Percentiles rank a stretch among this genome's conserved stretches.
Evolutionary conservation across 2,113 vertebrate species (phyloP).

Genomic region (Rhabdornis inornatus): DNA sequence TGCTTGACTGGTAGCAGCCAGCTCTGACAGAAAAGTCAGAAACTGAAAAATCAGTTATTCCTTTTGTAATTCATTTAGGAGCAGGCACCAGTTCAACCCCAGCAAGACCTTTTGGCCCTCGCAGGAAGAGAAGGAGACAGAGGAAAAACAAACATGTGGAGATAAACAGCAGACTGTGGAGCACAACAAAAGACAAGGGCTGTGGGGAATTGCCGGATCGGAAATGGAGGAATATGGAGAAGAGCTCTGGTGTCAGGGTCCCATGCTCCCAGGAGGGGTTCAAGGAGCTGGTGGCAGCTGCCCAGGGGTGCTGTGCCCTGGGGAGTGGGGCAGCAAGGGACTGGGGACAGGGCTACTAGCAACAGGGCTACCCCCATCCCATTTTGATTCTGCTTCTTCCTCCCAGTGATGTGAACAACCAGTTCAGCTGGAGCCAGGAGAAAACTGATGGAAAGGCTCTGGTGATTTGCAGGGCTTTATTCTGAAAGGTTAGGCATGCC

Average conservation of each 20-base stretch:
- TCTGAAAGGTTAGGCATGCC: background rate
- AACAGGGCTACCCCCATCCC: background rate
- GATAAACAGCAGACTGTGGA: background rate
- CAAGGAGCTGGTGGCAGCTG: background rate
- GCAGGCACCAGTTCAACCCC: background rate
- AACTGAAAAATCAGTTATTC: background rate
- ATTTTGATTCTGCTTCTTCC: background rate
- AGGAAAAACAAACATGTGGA: background rate
- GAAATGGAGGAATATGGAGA: background rate
- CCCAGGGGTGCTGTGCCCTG: fast-evolving
- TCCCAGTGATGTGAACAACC: background rate
- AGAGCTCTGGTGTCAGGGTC: fast-evolving
- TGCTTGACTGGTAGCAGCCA: background rate
- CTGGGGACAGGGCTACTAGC: background rate
- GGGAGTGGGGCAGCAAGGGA: background rate
- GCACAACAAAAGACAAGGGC: background rate
- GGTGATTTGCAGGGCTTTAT: background rate
- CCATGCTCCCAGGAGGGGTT: fast-evolving
- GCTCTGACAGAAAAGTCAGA: background rate
- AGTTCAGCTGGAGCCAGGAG: background rate
- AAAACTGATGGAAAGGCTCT: background rate
- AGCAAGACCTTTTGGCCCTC: constrained; percentile 18
- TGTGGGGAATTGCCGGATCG: background rate
- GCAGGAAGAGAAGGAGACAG: background rate
- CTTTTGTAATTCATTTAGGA: background rate